Conservation (phyloP, 1,140 invertebrate species). For the Drosophila sproati region DNA sequence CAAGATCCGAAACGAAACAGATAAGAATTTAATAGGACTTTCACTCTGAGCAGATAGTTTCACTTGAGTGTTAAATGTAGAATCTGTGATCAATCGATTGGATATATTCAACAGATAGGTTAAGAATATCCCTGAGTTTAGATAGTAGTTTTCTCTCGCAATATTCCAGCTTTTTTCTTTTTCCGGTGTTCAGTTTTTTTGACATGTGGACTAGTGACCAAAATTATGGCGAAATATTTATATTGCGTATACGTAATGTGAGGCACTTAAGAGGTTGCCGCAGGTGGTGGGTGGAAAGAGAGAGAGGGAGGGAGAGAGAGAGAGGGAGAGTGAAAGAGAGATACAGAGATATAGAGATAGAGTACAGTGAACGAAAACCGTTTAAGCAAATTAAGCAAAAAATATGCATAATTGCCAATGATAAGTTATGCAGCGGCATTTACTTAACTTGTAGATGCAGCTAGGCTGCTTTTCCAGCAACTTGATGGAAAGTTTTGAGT, state of each 20-base stretch:
- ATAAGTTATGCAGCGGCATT: slow-evolving; percentile 51
- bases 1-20: too few relatives aligned
- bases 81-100: too few relatives aligned
- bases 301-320: not conserved
- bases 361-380: slow-evolving; percentile 30
- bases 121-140: too few relatives aligned
- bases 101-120: too few relatives aligned
- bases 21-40: too few relatives aligned
- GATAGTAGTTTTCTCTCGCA: too few relatives aligned
- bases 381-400: slow-evolving; percentile 71
- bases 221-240: too few relatives aligned
- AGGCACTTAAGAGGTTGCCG: not conserved
- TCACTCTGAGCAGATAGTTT: too few relatives aligned
- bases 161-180: too few relatives aligned
- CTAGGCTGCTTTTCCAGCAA: slow-evolving; percentile 34
- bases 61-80: too few relatives aligned
- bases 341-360: not conserved
- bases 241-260: slow-evolving; percentile 46
- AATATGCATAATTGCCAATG: slow-evolving; percentile 72
- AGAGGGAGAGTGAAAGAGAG: not conserved
- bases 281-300: not conserved
- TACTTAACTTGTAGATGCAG: slow-evolving; percentile 39
- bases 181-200: too few relatives aligned
- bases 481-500: slow-evolving; percentile 62
- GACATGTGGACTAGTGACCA: too few relatives aligned